Conservation (phyloP, 2,113 vertebrate species). For the Salminus brasiliensis region DNA sequence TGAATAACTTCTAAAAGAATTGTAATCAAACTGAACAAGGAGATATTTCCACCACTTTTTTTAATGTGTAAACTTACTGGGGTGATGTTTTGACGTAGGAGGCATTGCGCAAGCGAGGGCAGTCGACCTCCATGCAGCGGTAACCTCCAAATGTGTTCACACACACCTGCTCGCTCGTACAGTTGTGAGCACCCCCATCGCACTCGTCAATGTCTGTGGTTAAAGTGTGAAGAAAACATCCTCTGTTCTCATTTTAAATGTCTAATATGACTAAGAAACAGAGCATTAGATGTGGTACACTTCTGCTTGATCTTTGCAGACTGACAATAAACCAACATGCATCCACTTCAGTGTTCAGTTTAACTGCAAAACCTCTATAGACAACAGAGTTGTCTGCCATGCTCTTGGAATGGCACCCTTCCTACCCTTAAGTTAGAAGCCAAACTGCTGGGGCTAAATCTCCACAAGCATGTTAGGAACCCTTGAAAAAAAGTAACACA, state of each 20-base stretch:
- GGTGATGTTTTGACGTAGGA: slow-evolving; percentile 84
- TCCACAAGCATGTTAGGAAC: neutral
- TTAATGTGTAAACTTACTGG: slow-evolving; percentile 74
- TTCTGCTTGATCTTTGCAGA: neutral
- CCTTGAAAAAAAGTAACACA: too few relatives aligned
- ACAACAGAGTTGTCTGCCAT: neutral
- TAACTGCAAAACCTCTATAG: neutral
- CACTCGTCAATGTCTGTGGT: slow-evolving; percentile 82
- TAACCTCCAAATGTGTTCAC: slow-evolving; percentile 82
- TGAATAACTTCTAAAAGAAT: too few relatives aligned
- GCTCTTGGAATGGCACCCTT: neutral
- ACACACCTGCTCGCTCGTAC: slow-evolving; percentile 73
- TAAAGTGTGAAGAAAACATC: neutral
- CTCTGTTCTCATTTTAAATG: neutral
- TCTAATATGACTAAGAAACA: neutral
- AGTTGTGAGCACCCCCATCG: slow-evolving; percentile 72
- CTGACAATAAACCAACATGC: neutral
- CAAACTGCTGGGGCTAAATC: neutral
- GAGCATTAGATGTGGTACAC: too few relatives aligned
- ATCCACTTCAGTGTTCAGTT: neutral
- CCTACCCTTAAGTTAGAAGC: neutral
- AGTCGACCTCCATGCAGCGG: slow-evolving; percentile 77
- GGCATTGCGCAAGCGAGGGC: slow-evolving; percentile 74
- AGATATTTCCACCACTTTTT: too few relatives aligned
- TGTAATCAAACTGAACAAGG: too few relatives aligned